phyloP scores from a whole-genome alignment of 2,888 invertebrate genomes.

The Watsonalla cultraria region DNA sequence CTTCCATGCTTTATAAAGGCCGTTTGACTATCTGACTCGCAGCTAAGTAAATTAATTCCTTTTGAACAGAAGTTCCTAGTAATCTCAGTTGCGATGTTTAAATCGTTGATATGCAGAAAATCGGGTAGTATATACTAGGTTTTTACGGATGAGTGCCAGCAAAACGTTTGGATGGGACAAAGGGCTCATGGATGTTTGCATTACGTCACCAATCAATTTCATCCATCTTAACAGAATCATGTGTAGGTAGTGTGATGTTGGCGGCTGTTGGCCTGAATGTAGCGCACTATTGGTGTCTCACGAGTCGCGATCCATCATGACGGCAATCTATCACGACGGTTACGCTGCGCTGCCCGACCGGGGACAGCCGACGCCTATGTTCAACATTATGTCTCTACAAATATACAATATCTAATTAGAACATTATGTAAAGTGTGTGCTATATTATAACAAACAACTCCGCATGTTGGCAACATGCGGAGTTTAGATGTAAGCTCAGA shows the following conservation, averaged over 20 bases:
- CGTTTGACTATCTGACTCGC: too few relatives aligned
- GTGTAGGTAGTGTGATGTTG: slow-evolving; percentile 32
- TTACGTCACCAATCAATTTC: neutral
- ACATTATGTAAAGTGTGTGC: neutral
- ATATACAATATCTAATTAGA: slow-evolving; percentile 7
- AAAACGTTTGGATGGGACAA: too few relatives aligned
- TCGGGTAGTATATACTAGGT: too few relatives aligned
- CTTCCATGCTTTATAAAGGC: too few relatives aligned
- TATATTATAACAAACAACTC: too few relatives aligned
- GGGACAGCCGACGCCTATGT: slow-evolving; percentile 23
- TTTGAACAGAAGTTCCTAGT: too few relatives aligned
- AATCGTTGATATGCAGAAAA: too few relatives aligned
- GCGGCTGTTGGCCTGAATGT: slow-evolving; percentile 33
- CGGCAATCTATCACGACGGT: slow-evolving; percentile 54
- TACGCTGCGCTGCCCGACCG: slow-evolving; percentile 8
- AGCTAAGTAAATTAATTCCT: too few relatives aligned
- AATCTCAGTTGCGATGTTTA: too few relatives aligned
- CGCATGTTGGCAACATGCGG: too few relatives aligned
- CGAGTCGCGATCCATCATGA: slow-evolving; percentile 53
- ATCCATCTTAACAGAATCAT: neutral
- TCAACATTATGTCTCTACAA: slow-evolving; percentile 16
- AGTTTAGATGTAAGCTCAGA: too few relatives aligned
- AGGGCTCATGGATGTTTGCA: neutral
- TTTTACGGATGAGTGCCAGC: too few relatives aligned
- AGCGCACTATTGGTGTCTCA: slow-evolving; percentile 30